Percentiles rank a stretch among this genome's conserved stretches.
Evolutionary conservation across 1,140 invertebrate species (phyloP).

Genomic region (Caerostris extrusa): DNA sequence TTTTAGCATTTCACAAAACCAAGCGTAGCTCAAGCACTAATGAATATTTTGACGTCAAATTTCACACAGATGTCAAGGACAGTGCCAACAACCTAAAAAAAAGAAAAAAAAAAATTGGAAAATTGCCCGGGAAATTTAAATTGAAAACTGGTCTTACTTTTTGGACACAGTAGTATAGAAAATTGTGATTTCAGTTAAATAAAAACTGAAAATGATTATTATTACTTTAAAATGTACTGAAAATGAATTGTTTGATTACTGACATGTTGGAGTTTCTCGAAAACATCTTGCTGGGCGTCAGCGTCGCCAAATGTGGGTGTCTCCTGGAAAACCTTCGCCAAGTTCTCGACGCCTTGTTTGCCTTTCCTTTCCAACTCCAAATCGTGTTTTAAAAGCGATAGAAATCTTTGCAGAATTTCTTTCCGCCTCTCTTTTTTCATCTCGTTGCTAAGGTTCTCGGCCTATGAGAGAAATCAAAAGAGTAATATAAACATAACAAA

Average conservation of each 20-base stretch:
- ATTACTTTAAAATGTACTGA: not conserved
- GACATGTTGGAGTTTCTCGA: constrained; percentile 94
- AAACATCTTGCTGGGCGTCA: constrained; percentile 95
- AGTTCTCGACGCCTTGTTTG: constrained; percentile 91
- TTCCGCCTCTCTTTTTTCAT: constrained; percentile 95
- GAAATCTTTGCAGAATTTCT: constrained; percentile 88
- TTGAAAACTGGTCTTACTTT: too few relatives aligned
- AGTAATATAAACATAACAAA: not conserved
- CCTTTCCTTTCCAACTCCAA: constrained; percentile 92
- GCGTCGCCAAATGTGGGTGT: constrained; percentile 93
- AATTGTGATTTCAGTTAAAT: too few relatives aligned
- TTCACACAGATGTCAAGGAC: too few relatives aligned
- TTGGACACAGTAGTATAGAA: too few relatives aligned
- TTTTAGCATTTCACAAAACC: too few relatives aligned
- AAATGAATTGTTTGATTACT: constrained; percentile 17
- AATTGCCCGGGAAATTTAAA: too few relatives aligned
- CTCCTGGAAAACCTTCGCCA: constrained; percentile 94
- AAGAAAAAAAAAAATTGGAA: too few relatives aligned
- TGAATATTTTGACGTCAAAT: too few relatives aligned
- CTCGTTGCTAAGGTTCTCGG: constrained; percentile 94
- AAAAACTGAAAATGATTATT: too few relatives aligned
- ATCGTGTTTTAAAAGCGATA: constrained; percentile 91
- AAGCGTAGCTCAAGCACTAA: too few relatives aligned
- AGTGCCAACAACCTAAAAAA: too few relatives aligned
- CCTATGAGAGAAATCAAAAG: constrained; percentile 81